Percentiles rank a stretch among this genome's conserved stretches.
These are phyloP conservation scores for Australoheros scitulus DNA, from an alignment of 2,113 vertebrate genomes.

Conservation along the genomic window DNA sequence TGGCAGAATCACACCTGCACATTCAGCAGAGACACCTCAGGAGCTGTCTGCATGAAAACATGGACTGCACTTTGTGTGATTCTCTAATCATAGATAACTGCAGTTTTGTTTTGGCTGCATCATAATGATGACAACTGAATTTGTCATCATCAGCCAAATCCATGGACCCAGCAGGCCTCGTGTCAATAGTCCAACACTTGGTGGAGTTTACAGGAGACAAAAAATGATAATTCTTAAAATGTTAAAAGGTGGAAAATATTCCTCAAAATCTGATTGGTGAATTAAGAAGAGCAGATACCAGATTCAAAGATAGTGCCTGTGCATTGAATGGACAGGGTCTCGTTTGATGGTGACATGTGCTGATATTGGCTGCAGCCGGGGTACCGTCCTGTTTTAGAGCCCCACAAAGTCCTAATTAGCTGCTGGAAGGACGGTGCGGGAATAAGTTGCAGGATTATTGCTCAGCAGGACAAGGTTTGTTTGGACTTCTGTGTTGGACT, in stretches of 20 bases:
- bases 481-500: too few relatives aligned
- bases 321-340: not conserved
- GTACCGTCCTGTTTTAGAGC: not conserved
- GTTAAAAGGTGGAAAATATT: not conserved
- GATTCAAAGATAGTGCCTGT: not conserved
- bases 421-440: too few relatives aligned
- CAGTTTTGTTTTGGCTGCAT: not conserved
- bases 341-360: not conserved
- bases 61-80: fast-evolving
- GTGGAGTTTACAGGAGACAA: not conserved
- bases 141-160: too few relatives aligned
- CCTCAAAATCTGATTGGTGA: not conserved
- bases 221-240: not conserved
- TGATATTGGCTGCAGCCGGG: not conserved
- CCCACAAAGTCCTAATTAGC: too few relatives aligned
- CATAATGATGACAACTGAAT: not conserved
- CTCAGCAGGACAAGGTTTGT: too few relatives aligned
- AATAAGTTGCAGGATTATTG: too few relatives aligned
- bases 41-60: not conserved
- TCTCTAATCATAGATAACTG: not conserved
- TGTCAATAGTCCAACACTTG: not conserved
- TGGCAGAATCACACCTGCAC: too few relatives aligned
- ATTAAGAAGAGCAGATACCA: not conserved
- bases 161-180: not conserved
- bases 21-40: not conserved